Conservation (phyloP, 2,797 vertebrate species). For the Gila robusta region DNA sequence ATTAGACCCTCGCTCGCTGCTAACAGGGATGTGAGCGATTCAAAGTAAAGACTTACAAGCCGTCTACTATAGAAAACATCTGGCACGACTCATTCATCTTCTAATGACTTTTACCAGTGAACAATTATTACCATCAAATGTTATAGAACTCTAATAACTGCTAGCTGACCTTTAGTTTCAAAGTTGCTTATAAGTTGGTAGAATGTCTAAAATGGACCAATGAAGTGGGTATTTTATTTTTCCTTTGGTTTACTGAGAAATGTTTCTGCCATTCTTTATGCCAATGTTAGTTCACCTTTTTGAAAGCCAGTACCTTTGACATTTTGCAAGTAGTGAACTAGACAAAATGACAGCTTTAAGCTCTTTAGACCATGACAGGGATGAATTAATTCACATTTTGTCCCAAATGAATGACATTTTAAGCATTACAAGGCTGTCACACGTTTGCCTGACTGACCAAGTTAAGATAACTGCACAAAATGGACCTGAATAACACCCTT, state of each 20-base stretch:
- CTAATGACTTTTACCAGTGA: not conserved
- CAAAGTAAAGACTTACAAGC: not conserved
- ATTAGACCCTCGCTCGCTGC: not conserved
- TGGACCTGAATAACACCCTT: not conserved
- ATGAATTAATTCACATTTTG: constrained; percentile 25
- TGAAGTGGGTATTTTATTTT: not conserved
- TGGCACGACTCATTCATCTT: not conserved
- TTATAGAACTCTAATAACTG: not conserved
- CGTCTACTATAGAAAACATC: not conserved
- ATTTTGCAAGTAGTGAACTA: constrained; percentile 37
- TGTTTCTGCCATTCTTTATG: not conserved
- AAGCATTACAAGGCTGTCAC: constrained; percentile 4
- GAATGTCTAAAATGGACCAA: not conserved
- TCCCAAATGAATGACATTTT: constrained; percentile 14
- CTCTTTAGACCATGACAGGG: constrained; percentile 37
- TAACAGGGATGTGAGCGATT: not conserved
- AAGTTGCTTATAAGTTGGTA: not conserved
- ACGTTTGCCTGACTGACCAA: constrained; percentile 3
- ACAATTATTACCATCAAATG: not conserved
- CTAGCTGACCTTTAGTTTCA: not conserved
- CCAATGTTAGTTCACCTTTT: constrained; percentile 20
- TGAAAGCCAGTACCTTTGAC: constrained; percentile 24
- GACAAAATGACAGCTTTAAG: constrained; percentile 11
- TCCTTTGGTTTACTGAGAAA: not conserved
- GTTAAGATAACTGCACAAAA: not conserved